Conservation (phyloP, 2,797 vertebrate genomes). For the Esox lucius region DNA sequence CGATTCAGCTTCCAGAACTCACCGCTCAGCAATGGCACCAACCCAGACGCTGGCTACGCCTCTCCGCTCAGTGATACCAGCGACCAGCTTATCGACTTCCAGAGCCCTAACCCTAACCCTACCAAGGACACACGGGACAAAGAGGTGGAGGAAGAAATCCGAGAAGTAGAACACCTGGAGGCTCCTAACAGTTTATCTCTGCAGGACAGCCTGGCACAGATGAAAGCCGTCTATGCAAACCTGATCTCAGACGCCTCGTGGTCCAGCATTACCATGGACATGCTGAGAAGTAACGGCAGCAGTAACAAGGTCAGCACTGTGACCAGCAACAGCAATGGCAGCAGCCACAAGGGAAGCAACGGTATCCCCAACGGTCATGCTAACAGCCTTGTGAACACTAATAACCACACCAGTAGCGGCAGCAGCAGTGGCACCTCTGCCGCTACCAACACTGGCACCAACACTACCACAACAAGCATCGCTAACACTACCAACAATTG, state of each 20-base stretch:
- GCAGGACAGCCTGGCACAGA: conserved; percentile 95
- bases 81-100: conserved; percentile 89
- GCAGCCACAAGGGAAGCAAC: conserved; percentile 78
- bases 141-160: conserved; percentile 69
- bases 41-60: conserved; percentile 93
- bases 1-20: conserved; percentile 92
- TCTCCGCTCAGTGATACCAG: conserved; percentile 96
- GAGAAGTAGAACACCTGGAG: conserved; percentile 56
- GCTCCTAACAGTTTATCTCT: conserved; percentile 82
- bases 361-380: conserved; percentile 63
- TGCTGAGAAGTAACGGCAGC: conserved; percentile 79
- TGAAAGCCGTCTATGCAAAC: conserved; percentile 97
- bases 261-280: conserved; percentile 90
- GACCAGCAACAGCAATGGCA: conserved; percentile 47
- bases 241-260: conserved; percentile 95
- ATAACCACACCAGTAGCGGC: conserved; percentile 42
- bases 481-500: conserved; percentile 69
- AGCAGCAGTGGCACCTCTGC: conserved; percentile 61
- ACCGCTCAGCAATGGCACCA: conserved; percentile 93
- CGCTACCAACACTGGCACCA: conserved; percentile 60
- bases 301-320: conserved; percentile 73
- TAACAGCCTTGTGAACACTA: conserved; percentile 35
- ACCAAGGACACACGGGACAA: conserved; percentile 84
- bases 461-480: conserved; percentile 64
- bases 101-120: conserved; percentile 70